A percentile compares a stretch with the other conserved stretches of the same genome.
Conservation (phyloP, 2,888 invertebrate species). For the Argyresthia albistria region DNA sequence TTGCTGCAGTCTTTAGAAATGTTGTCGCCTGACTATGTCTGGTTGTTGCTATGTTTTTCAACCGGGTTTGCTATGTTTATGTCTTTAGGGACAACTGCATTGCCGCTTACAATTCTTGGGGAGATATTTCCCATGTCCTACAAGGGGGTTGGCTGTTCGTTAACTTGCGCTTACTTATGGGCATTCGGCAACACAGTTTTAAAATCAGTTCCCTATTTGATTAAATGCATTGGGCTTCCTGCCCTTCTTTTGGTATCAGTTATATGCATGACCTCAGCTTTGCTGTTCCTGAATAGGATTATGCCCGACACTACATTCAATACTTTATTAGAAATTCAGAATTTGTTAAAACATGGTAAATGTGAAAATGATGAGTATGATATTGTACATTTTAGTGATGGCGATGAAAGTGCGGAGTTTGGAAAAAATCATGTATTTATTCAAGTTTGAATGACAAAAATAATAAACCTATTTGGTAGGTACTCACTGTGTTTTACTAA, state of each 20-base stretch:
- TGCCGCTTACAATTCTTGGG: conserved; percentile 18
- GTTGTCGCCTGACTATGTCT: conserved; percentile 16
- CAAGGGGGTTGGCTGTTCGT: conserved; percentile 20
- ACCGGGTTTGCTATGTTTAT: conserved; percentile 20
- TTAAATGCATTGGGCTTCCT: conserved; percentile 12
- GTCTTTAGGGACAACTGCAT: conserved; percentile 19
- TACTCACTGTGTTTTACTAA: too few relatives aligned
- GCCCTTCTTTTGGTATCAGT: conserved; percentile 12
- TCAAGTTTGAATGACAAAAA: conserved; percentile 8
- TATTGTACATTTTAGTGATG: conserved; percentile 10
- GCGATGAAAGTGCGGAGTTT: conserved; percentile 12
- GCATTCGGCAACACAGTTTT: conserved; percentile 18
- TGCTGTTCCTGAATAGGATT: conserved; percentile 14
- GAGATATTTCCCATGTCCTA: conserved; percentile 21
- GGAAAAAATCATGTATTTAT: conserved; percentile 17
- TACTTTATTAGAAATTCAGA: conserved; percentile 17
- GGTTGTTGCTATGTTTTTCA: conserved; percentile 15
- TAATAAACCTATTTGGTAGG: too few relatives aligned
- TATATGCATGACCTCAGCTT: conserved; percentile 12
- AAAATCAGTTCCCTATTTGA: conserved; percentile 13
- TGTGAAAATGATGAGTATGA: conserved; percentile 7
- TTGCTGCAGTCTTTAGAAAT: conserved; percentile 15
- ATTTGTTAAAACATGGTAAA: conserved; percentile 11
- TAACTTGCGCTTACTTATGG: conserved; percentile 21
- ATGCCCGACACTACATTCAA: conserved; percentile 17